Conservation (phyloP, 2,888 invertebrate genomes). For the Drosophila diplacantha region DNA sequence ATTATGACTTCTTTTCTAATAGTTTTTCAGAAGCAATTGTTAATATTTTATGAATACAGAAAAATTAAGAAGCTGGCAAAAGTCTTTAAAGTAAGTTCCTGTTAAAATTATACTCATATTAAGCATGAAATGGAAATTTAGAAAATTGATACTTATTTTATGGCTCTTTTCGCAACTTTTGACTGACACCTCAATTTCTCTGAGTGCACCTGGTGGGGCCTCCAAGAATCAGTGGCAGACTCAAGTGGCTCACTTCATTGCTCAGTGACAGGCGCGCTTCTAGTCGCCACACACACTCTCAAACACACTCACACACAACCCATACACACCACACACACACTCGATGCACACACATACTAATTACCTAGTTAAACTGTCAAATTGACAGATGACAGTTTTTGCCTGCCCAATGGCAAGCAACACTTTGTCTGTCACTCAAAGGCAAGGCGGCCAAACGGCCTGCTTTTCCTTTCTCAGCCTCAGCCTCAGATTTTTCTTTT, state of each 20-base stretch:
- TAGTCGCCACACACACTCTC: slow-evolving; percentile 27
- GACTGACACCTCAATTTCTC: background rate
- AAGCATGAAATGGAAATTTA: too few species aligned
- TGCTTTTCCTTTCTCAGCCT: slow-evolving; percentile 32
- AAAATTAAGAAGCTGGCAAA: too few species aligned
- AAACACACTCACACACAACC: slow-evolving; percentile 12
- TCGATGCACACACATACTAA: slow-evolving; percentile 62
- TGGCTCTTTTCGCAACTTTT: background rate
- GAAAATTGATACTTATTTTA: background rate
- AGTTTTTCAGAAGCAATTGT: too few species aligned
- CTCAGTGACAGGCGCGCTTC: slow-evolving; percentile 59
- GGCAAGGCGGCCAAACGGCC: slow-evolving; percentile 35
- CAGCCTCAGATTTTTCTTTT: background rate
- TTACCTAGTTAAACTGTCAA: slow-evolving; percentile 76
- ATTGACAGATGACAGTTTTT: slow-evolving; percentile 75
- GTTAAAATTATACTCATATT: too few species aligned
- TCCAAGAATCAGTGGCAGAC: slow-evolving; percentile 47
- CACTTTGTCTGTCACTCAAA: slow-evolving; percentile 58
- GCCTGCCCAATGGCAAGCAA: slow-evolving; percentile 58
- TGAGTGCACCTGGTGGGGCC: slow-evolving; percentile 17
- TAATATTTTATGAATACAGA: too few species aligned
- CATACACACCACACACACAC: slow-evolving; percentile 25
- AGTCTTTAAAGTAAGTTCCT: too few species aligned
- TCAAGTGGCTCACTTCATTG: slow-evolving; percentile 67
- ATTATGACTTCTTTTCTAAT: too few species aligned